A percentile compares a stretch with the other conserved stretches of the same genome.
phyloP scores from a whole-genome alignment of 2,797 vertebrate species.

The Myotis findleyi region DNA sequence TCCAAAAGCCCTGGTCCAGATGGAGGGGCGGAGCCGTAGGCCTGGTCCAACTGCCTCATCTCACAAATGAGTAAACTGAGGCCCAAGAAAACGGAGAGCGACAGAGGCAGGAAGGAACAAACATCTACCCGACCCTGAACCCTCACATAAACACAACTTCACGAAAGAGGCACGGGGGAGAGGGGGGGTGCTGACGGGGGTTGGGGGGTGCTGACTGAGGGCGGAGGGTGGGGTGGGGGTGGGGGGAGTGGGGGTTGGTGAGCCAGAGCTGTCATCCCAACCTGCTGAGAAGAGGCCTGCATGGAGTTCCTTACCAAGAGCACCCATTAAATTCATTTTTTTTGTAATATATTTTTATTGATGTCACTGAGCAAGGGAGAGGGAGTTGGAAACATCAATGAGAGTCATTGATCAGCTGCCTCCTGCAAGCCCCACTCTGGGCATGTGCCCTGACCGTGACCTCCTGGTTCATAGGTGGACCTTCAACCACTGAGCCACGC shows the following conservation, averaged over 20 bases:
- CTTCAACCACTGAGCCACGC: not conserved
- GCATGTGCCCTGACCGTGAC: not conserved
- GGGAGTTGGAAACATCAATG: not conserved
- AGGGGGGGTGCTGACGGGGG: not conserved
- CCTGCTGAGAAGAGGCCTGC: not conserved
- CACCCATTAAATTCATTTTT: accelerated
- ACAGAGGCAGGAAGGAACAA: not conserved
- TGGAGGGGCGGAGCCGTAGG: not conserved
- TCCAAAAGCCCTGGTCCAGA: not conserved
- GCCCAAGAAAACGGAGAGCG: not conserved
- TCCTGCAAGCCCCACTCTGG: not conserved
- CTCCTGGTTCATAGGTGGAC: not conserved
- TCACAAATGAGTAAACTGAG: not conserved
- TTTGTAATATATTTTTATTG: not conserved
- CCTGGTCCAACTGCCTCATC: not conserved
- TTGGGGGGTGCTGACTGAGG: not conserved
- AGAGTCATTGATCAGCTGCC: not conserved
- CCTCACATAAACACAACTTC: not conserved
- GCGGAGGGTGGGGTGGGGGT: accelerated
- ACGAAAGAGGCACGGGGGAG: not conserved
- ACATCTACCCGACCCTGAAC: not conserved
- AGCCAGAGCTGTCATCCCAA: not conserved
- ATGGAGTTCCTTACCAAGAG: accelerated
- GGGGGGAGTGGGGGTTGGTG: too few species aligned
- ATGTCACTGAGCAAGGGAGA: not conserved